A percentile compares a stretch with the other conserved stretches of the same genome.
phyloP scores from a whole-genome alignment of 2,113 vertebrate species.

The Dicerorhinus sumatrensis region DNA sequence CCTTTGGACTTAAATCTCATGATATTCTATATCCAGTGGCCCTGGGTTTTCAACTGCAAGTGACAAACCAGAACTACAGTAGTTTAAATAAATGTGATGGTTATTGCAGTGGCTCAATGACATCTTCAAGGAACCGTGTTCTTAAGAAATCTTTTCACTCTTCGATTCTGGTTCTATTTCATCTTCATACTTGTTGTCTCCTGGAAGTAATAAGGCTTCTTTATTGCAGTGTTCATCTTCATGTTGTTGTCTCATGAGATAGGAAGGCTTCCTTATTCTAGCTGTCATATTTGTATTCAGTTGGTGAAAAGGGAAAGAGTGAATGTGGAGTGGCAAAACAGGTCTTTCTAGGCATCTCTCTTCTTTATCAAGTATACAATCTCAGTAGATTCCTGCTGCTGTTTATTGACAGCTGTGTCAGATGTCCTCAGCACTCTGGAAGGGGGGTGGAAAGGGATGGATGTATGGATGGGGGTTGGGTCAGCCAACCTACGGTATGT shows the following conservation, averaged over 20 bases:
- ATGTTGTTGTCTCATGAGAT: not conserved
- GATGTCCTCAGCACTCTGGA: not conserved
- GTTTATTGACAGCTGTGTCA: constrained; percentile 20
- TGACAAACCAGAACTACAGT: not conserved
- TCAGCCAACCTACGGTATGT: not conserved
- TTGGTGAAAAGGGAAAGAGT: not conserved
- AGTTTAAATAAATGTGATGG: not conserved
- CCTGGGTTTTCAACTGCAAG: constrained; percentile 3
- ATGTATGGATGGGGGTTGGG: not conserved
- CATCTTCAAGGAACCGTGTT: not conserved
- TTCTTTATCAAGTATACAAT: not conserved
- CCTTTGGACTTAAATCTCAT: not conserved
- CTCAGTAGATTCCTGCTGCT: not conserved
- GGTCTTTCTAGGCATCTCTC: not conserved
- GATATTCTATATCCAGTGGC: not conserved
- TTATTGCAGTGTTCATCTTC: not conserved
- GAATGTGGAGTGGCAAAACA: constrained; percentile 23
- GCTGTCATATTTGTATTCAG: not conserved
- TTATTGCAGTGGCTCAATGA: not conserved
- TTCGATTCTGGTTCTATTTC: constrained; percentile 41
- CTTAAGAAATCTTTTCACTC: constrained; percentile 16
- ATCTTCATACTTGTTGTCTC: not conserved
- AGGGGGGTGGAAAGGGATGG: not conserved
- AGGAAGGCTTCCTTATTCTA: constrained; percentile 8
- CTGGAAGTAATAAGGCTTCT: not conserved